These are phyloP conservation scores for Sminthurides bifidus DNA, from an alignment of 1,140 invertebrate species.

Conservation along the genomic window DNA sequence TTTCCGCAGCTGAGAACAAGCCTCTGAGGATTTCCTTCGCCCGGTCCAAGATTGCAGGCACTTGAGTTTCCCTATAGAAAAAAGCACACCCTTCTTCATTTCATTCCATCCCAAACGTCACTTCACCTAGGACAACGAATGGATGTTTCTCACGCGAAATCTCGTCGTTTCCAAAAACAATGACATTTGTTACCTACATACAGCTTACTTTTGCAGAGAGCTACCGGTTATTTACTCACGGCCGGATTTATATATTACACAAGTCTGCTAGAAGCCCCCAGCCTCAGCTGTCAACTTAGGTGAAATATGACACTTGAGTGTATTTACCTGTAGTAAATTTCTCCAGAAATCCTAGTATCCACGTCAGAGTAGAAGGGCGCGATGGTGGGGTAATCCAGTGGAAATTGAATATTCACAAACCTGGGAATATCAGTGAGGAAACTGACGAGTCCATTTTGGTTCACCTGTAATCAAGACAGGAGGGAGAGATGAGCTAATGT, in stretches of 20 bases:
- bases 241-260: too few relatives aligned
- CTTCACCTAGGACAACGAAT: neutral
- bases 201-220: too few relatives aligned
- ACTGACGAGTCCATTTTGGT: constrained; percentile 80
- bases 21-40: constrained; percentile 53
- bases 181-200: neutral
- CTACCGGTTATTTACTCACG: too few relatives aligned
- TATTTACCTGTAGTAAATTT: constrained; percentile 56
- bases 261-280: too few relatives aligned
- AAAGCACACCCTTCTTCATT: too few relatives aligned
- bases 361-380: constrained; percentile 84
- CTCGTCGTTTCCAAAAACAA: neutral
- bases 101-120: too few relatives aligned
- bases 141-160: neutral
- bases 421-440: constrained; percentile 71
- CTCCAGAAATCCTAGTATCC: constrained; percentile 61
- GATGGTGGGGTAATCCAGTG: constrained; percentile 76
- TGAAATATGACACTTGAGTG: neutral
- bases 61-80: constrained; percentile 50
- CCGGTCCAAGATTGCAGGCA: constrained; percentile 48
- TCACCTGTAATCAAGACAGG: constrained; percentile 74
- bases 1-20: constrained; percentile 52
- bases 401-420: constrained; percentile 78
- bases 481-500: too few relatives aligned
- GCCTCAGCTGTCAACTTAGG: neutral